Evolutionary conservation across 2,888 invertebrate species (phyloP), one percentile per base, ranked within the genome.

Genomic region (Hydraecia micacea): DNA sequence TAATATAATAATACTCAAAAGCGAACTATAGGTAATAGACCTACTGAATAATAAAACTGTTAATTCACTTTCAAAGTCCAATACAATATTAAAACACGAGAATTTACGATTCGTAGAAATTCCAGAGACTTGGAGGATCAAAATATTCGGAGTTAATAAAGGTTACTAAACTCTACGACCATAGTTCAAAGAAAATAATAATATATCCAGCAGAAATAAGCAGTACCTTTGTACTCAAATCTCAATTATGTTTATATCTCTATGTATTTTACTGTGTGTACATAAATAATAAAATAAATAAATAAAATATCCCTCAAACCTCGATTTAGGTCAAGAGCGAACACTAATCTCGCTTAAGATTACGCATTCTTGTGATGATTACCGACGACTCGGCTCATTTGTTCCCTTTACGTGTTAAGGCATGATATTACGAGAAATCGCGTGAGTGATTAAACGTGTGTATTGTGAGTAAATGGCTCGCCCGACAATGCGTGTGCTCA

Each of bases 381-480:
- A 84, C 87, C 77, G 82, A 77, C 82, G 87, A 87, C 79, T 87
- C 75, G 80, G 78, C 86, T 89, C 91, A 91, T 92, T 91, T 90
- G 91, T 90, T 88, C 88, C 80, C 80, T 86, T 87, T 88, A 87
- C 90, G 88, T 88, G 90, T 84, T 89, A 91, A 91, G 89, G 91
- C 91, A 91, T 87, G 91, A 91, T 93, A 93, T 93, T 93, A 92
- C 70, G 89, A 88, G 89, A 83, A 90, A 92, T 94, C 90, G 94
- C 95, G 92, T 94, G 93, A 92, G 93, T 94, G 93, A 95, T 94
- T 93, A 93, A 91, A 89, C 88, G 80, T 78, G 77, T 87, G 92
- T 92, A 94, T 94, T 94, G 93, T 94, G 90, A 89, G 89, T 87
- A 92, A 93, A 93, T 92, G 91, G 88, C 88, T 89, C 87, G 90